phyloP scores from a whole-genome alignment of 1,140 invertebrate genomes.

The Paracyclopina nana region DNA sequence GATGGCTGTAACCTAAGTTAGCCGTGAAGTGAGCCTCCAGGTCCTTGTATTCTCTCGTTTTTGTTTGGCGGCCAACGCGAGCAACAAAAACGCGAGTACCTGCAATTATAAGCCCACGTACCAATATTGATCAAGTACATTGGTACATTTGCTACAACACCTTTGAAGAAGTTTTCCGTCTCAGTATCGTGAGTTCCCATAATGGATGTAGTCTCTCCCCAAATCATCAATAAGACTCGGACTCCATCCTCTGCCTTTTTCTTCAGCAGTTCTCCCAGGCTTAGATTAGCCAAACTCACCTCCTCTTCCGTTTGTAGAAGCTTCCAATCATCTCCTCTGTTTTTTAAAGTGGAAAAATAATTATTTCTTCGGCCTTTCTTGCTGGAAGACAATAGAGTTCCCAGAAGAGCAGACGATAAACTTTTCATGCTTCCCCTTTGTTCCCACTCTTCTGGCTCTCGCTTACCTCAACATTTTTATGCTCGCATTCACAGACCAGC shows the following conservation, averaged over 20 bases:
- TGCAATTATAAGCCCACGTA: neutral
- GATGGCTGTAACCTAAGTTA: constrained; percentile 19
- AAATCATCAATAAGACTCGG: constrained; percentile 20
- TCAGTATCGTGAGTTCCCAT: constrained; percentile 22
- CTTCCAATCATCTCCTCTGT: neutral
- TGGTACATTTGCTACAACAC: constrained; percentile 1
- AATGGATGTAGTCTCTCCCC: constrained; percentile 20
- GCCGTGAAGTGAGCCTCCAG: constrained; percentile 2
- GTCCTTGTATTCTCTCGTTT: constrained; percentile 5
- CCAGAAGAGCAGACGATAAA: too few species aligned
- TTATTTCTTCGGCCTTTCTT: too few species aligned
- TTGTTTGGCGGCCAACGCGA: neutral
- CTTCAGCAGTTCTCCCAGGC: constrained; percentile 20
- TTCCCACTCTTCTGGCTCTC: too few species aligned
- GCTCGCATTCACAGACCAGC: constrained; percentile 21
- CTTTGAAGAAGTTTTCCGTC: constrained; percentile 19
- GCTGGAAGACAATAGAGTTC: too few species aligned
- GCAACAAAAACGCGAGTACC: constrained; percentile 7
- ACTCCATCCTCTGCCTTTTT: constrained; percentile 21
- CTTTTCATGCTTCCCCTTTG: too few species aligned
- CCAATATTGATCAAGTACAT: neutral
- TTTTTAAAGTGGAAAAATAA: too few species aligned
- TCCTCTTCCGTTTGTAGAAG: constrained; percentile 7
- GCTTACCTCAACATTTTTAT: constrained; percentile 18
- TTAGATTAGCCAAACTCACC: constrained; percentile 14